These are phyloP conservation scores for Patella vulgata DNA, from an alignment of 1,140 invertebrate genomes.

Conservation along the genomic window DNA sequence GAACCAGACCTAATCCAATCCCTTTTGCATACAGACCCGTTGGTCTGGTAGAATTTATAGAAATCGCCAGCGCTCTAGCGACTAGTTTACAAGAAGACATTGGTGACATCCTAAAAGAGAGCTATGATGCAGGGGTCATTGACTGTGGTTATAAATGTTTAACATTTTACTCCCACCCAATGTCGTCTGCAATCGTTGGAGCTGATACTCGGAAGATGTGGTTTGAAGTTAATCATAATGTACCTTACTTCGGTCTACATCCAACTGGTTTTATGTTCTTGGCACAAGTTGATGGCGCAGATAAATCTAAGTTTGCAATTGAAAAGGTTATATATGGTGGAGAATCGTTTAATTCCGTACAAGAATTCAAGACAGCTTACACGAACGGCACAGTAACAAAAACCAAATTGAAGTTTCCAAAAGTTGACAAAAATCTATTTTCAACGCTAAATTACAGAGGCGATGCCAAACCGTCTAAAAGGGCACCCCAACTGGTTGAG, in stretches of 20 bases:
- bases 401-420: constrained; percentile 21
- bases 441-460: constrained; percentile 26
- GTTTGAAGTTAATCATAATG: too few relatives aligned
- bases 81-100: constrained; percentile 4
- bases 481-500: constrained; percentile 32
- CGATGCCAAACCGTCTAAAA: constrained; percentile 23
- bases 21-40: constrained; percentile 26
- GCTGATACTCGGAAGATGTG: too few relatives aligned
- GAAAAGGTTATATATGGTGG: too few relatives aligned
- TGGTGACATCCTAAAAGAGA: constrained; percentile 15
- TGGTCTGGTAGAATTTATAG: constrained; percentile 18
- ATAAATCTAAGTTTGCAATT: too few relatives aligned
- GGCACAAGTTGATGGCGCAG: too few relatives aligned
- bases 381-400: too few relatives aligned
- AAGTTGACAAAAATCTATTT: constrained; percentile 13
- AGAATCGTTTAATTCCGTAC: too few relatives aligned
- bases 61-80: constrained; percentile 15
- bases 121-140: constrained; percentile 23
- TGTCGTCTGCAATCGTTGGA: too few relatives aligned
- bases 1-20: constrained; percentile 12
- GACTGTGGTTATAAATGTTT: constrained; percentile 10
- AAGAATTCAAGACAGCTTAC: too few relatives aligned
- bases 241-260: too few relatives aligned
- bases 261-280: too few relatives aligned
- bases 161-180: too few relatives aligned